Evolutionary conservation across 92 coral and sea anemone species (phyloP).

Genomic region (Palythoa grandiflora): DNA sequence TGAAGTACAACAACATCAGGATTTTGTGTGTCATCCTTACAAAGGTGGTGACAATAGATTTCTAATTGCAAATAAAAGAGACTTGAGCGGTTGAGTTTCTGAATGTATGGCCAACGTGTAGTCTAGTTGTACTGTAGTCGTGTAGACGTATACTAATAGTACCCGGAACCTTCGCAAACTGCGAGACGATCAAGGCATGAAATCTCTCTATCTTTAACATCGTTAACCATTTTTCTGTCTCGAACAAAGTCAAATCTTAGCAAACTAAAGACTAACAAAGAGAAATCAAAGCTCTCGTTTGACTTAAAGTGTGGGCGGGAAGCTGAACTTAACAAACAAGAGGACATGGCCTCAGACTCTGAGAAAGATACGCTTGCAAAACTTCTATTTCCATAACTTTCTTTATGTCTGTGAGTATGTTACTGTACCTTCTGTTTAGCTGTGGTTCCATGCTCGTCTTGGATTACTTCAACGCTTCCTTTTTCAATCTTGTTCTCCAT

Average conservation of each 20-base stretch:
- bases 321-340: conserved; percentile 6
- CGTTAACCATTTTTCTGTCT: neutral
- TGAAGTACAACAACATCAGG: too few relatives aligned
- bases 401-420: conserved; percentile 5
- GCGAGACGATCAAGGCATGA: neutral
- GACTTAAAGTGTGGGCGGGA: conserved; percentile 31
- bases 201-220: neutral
- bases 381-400: conserved; percentile 15
- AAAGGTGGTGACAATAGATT: too few relatives aligned
- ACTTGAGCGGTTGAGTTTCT: too few relatives aligned
- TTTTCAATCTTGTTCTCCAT: conserved; percentile 14
- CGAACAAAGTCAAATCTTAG: neutral
- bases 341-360: neutral
- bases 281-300: neutral
- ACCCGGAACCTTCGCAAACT: neutral
- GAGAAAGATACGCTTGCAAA: neutral
- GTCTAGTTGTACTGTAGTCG: too few relatives aligned
- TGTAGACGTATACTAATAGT: too few relatives aligned
- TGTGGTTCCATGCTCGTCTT: conserved; percentile 17
- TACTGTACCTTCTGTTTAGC: conserved; percentile 48
- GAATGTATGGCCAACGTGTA: too few relatives aligned
- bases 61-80: too few relatives aligned
- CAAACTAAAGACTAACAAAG: neutral
- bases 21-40: too few relatives aligned
- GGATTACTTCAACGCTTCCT: conserved; percentile 28